phyloP scores from a whole-genome alignment of 2,888 invertebrate species.

The Leucozona laternaria region DNA sequence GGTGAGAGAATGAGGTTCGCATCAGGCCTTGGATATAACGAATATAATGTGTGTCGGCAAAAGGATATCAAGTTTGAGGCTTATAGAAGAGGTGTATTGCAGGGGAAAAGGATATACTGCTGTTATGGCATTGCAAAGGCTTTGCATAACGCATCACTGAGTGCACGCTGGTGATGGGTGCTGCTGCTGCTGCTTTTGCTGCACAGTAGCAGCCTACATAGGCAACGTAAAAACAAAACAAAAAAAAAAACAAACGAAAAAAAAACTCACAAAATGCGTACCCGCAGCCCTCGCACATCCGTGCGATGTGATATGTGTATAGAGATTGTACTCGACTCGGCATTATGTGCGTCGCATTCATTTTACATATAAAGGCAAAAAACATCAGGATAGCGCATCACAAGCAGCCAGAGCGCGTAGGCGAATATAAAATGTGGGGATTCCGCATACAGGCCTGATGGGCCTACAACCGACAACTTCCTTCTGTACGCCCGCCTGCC shows the following conservation, averaged over 20 bases:
- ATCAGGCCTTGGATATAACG: slow-evolving; percentile 62
- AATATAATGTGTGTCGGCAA: slow-evolving; percentile 60
- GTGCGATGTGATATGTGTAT: slow-evolving; percentile 42
- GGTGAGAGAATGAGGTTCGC: slow-evolving; percentile 63
- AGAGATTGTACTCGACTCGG: slow-evolving; percentile 49
- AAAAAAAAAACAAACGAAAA: slow-evolving; percentile 25
- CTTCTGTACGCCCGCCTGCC: background rate
- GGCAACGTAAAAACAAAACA: slow-evolving; percentile 25
- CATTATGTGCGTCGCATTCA: slow-evolving; percentile 72
- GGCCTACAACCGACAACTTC: slow-evolving; percentile 29
- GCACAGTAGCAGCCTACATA: background rate
- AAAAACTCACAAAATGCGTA: slow-evolving; percentile 64
- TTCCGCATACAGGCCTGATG: slow-evolving; percentile 38
- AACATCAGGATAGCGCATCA: slow-evolving; percentile 63
- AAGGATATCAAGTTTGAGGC: slow-evolving; percentile 46
- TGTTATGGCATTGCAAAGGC: slow-evolving; percentile 40
- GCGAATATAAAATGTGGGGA: slow-evolving; percentile 60
- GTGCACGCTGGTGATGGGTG: slow-evolving; percentile 60
- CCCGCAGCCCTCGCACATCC: slow-evolving; percentile 64
- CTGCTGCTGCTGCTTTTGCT: slow-evolving; percentile 45
- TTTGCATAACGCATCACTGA: slow-evolving; percentile 59
- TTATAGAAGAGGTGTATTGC: background rate
- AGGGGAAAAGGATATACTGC: slow-evolving; percentile 13
- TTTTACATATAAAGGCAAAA: slow-evolving; percentile 66
- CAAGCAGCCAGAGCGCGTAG: slow-evolving; percentile 56